Base-by-base conservation (phyloP, 2,797 vertebrate genomes). In the Anomalospiza imberbis region DNA sequence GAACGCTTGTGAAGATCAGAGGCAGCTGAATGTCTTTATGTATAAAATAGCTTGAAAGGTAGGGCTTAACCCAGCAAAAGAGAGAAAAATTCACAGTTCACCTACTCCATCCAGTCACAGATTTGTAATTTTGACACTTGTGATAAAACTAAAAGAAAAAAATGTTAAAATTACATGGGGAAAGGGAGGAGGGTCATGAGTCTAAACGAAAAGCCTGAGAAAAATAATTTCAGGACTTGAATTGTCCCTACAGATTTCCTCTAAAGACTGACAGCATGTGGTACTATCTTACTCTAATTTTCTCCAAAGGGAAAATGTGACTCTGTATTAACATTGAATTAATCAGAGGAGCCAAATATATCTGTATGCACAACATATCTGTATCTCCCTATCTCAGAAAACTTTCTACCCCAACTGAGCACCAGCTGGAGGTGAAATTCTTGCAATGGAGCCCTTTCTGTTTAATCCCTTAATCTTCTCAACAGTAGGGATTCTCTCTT, bases 391-490 rank as follows among this genome's bases (percentile, higher is more conserved):
- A 18, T 74, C 53, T 68, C 62, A 58, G 74, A 72, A 86, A 96
- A 96, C 77, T 90, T 96, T 85, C 83, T 92, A 87, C 50, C 45
- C 55, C 50, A 87, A 67, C 47, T 42, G 68, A 95, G 84, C 87
- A 95, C 89, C 93, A 97, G 93, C 93, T 97, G 94, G 94, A 94
- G 91, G 62, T 91, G 24, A 79, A 96, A 96, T 94, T 94, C 81
- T 92, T 96, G 91, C 93, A 94, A 66, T 78, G 78, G 92, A 95
- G 88, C 82, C 81, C 85, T 97, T 96, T 95, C 89, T 85, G 34
- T 78, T 96, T 96, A 96, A 97, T 97, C 94, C 68, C 92, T 96
- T 97, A 96, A 97, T 96, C 96, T 96, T 94, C 96, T 96, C 91
- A 94, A 91, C 94, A 97, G 95, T 78, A 94, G 94, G 94, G 94